Base-by-base conservation (phyloP, 2,797 vertebrate species). In the Clarias fuscus region DNA sequence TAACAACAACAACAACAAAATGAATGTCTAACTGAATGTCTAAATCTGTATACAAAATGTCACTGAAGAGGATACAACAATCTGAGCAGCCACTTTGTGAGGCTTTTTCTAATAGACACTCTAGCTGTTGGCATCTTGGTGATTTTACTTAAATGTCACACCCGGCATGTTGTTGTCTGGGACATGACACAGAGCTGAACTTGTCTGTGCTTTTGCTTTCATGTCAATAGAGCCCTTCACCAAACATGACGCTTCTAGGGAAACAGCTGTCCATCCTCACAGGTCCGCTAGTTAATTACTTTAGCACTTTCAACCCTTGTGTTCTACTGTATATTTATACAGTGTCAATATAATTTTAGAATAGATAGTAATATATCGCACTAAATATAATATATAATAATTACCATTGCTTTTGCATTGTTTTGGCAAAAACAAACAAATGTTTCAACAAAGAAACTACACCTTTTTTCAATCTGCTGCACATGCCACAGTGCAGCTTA, bases 71-170 rank as follows among this genome's bases (percentile, higher is more conserved):
- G 67, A 89, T 83, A 30, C 71, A 82, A 27, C 86, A 89, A 62
- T 48, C 83, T 18, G 88, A 84, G 59, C 27, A 72, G 81, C 7
- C 18, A 62, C 84, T 89, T 88, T 79, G 59, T 82, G 75, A 17
- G 30, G 64, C 86, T 88, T 86, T 88, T 78, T 75, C 75, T 86
- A 89, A 86, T 86, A 73, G 87, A 88, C 86, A 83, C 80, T 88
- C 80, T 73, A 75, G 88, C 89, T 86, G 83, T 85, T 30, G 53
- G 85, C 86, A 86, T 86, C 88, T 86, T 86, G 80, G 86, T 89
- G 88, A 90, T 89, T 89, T 88, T 78, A 83, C 68, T 77, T 79
- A 89, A 92, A 91, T 92, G 90, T 91, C 89, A 92, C 71, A 82
- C 87, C 86, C 85, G 70, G 84, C 40, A 85, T 85, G 83, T 78